Evolutionary conservation across 2,888 invertebrate genomes (phyloP), one percentile per base, ranked within the genome.

Genomic region (Gnatocerus cornutus): DNA sequence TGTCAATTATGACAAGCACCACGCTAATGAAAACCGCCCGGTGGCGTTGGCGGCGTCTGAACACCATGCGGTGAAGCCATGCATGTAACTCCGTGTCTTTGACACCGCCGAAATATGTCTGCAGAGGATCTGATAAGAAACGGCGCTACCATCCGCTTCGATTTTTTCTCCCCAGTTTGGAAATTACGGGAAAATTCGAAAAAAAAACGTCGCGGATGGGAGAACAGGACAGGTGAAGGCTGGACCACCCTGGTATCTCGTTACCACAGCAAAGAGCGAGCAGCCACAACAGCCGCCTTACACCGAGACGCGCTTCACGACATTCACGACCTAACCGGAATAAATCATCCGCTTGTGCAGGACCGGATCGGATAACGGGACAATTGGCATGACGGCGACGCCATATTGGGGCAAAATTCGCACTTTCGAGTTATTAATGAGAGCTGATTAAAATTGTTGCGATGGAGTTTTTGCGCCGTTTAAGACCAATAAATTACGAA

Each of bases 221-320:
- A 53, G 64, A 64, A 14, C 64, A 53, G 76, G 83, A 82, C 82
- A 82, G 82, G 73, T 83, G 83, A 83, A 80, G 80, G 75, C 77
- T 76, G 79, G 83, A 84, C 84, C 84, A 84, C 84, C 84, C 82
- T 80, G 82, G 78, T 76, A 81, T 80, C 83, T 83, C 82, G 83
- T 84, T 84, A 83, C 82, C 74, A 78, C 77, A 76, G 76, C 77
- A 69, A 68, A 70, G 76, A 73, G 69, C 72, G 67, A 71, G 71
- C 72, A 71, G 68, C 71, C 69, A 61, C 67, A 48, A 58, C 69
- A 69, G 73, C 73, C 75, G 74, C 76, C 75, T 73, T 69, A 68
- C 69, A 68, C 69, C 73, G 59, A 78, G 75, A 77, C 73, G 76
- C 76, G 73, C 71, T 76, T 77, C 79, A 79, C 79, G 79, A 78